Evolutionary conservation across 2,113 vertebrate species (phyloP).

Genomic region (Arothron firmamentum): DNA sequence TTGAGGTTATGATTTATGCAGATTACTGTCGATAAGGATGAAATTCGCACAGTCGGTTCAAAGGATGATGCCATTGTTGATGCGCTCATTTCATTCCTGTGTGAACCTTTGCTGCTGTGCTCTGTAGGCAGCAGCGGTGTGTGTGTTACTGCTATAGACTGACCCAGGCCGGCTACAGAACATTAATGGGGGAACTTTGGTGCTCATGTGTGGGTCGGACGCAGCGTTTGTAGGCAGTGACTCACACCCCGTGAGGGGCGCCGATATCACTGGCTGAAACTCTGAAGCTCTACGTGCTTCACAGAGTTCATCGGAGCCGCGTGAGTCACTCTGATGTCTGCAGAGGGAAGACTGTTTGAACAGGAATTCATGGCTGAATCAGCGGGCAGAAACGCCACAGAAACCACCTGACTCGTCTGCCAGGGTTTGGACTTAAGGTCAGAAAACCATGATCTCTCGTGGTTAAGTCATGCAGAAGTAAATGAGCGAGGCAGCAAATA

Average conservation of each 20-base stretch:
- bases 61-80: too few relatives aligned
- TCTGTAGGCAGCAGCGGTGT: too few relatives aligned
- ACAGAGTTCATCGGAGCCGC: constrained; percentile 30
- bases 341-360: constrained; percentile 22
- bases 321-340: constrained; percentile 34
- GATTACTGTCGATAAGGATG: too few relatives aligned
- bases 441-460: constrained; percentile 1
- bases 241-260: constrained; percentile 35
- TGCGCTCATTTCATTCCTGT: too few relatives aligned
- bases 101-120: too few relatives aligned
- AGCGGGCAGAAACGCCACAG: constrained; percentile 6
- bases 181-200: constrained; percentile 17
- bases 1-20: too few relatives aligned
- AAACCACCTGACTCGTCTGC: constrained; percentile 29
- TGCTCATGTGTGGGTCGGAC: constrained; percentile 25
- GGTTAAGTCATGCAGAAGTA: constrained; percentile 8
- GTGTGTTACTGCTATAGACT: constrained; percentile 13
- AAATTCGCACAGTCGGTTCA: too few relatives aligned
- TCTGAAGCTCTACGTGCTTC: constrained; percentile 16
- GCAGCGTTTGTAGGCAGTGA: constrained; percentile 24
- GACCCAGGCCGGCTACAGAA: constrained; percentile 10
- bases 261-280: constrained; percentile 38
- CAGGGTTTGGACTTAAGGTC: constrained; percentile 2
- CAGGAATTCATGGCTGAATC: constrained; percentile 33
- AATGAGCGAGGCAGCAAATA: not conserved